Base-by-base conservation (phyloP, 2,113 vertebrate species). In the Nothobranchius kuhntae region DNA sequence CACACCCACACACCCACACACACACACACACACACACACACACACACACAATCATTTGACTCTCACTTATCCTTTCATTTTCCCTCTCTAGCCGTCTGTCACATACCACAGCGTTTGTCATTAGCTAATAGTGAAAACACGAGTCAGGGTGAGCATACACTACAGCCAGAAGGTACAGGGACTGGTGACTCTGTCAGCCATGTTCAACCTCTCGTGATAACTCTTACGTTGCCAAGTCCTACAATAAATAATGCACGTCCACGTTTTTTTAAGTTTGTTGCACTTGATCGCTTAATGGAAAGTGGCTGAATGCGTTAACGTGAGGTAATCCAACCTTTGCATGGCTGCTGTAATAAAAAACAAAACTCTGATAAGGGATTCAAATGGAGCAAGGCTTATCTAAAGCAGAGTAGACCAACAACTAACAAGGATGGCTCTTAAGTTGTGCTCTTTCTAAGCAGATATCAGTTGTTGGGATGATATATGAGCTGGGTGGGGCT, bases 401-500 rank as follows among this genome's bases (percentile, higher is more conserved):
- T 68, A 42, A 68, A 52, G 75, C 74, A 83, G 63, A 75, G 52
- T 65, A 84, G 87, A 87, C 85, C 90, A 87, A 85, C 88, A 77
- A 64, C 78, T 79, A 84, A 91, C 86, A 90, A 89, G 89, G 84
- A 81, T 79, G 77, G 82, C 82, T 89, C 86, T 81, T 87, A 77
- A 87, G 84, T 82, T 77, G 72, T 76, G 70, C 68, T 79, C 76
- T 89, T 85, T 89, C 86, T 77, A 56, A 68, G 85, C 85, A 86
- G 85, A 88, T 89, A 90, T 89, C 87, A 88, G 85, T 87, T 89
- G 87, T 87, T 86, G 83, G 83, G 80, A 91, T 85, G 83, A 86
- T 88, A 89, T 89, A 91, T 88, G 89, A 91, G 87, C 85, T 87
- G 89, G 90, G 90, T 88, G 89, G 84, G 84, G 86, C 87, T 30